These are phyloP conservation scores for Euphonia xanthogaster DNA, from an alignment of 2,797 vertebrate species.

Conservation along the genomic window DNA sequence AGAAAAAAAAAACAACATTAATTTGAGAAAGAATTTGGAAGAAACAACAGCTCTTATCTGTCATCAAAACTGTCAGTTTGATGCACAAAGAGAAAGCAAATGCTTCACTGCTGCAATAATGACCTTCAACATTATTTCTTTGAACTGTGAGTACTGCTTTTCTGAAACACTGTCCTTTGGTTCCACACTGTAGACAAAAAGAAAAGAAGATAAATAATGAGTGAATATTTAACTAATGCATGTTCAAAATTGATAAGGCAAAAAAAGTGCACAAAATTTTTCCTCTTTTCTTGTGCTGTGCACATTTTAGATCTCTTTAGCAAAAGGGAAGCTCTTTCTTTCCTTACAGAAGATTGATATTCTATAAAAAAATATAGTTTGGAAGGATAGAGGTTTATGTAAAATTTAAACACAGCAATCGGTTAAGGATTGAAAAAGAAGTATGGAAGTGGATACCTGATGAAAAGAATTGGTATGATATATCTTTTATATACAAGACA, in stretches of 20 bases:
- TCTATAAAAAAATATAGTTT: neutral
- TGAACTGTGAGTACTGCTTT: neutral
- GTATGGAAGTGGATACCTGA: neutral
- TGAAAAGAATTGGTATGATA: neutral
- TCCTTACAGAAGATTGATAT: neutral
- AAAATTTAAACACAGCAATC: neutral
- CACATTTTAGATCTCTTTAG: neutral
- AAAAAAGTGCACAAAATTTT: neutral
- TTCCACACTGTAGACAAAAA: neutral
- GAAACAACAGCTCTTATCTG: neutral
- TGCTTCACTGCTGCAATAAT: neutral
- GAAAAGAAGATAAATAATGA: neutral
- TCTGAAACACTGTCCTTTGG: neutral
- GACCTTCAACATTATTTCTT: neutral
- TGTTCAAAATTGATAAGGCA: slow-evolving; percentile 24
- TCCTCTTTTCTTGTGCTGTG: neutral
- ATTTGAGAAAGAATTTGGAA: neutral
- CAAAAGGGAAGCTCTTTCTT: neutral
- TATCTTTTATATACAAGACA: neutral
- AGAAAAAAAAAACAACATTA: neutral
- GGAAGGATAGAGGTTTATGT: neutral
- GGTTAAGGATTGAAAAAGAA: neutral
- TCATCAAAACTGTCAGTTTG: neutral
- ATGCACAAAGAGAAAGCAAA: neutral
- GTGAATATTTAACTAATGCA: neutral